Conservation (phyloP, 1,140 invertebrate species). For the Nylanderia fulva region DNA sequence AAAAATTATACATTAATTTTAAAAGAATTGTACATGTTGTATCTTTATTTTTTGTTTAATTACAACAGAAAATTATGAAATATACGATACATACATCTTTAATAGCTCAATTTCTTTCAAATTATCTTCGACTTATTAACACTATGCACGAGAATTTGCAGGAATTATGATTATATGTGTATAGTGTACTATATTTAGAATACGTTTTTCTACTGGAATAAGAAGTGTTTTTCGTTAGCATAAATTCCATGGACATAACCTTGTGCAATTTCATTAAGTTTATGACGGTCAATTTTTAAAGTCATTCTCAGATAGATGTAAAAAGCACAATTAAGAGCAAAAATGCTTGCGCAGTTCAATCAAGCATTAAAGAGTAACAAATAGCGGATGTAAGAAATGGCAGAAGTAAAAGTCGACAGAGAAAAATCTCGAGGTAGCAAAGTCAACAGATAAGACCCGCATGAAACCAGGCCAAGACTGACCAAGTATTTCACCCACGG, state of each 20-base stretch:
- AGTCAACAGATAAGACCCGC: slow-evolving; percentile 37
- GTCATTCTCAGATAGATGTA: slow-evolving; percentile 34
- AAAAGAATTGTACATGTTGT: background rate
- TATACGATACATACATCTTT: background rate
- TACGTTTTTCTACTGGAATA: background rate
- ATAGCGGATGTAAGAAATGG: background rate
- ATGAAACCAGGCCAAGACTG: slow-evolving; percentile 15
- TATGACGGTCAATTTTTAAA: background rate
- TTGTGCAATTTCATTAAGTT: background rate
- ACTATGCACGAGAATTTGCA: background rate
- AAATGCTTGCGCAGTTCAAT: slow-evolving; percentile 30
- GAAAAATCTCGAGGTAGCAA: slow-evolving; percentile 2
- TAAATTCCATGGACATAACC: background rate
- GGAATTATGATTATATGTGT: too few species aligned
- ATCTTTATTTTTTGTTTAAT: background rate
- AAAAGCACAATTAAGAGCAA: slow-evolving; percentile 59
- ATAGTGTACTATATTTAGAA: background rate
- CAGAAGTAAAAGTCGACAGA: background rate
- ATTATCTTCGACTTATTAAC: too few species aligned
- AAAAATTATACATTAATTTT: background rate
- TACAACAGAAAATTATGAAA: background rate
- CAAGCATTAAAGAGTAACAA: slow-evolving; percentile 19
- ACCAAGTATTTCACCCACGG: slow-evolving; percentile 54
- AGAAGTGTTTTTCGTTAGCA: background rate
- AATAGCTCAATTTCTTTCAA: background rate